Evolutionary conservation across 2,797 vertebrate species (phyloP).

Genomic region (Cirrhinus mrigala): DNA sequence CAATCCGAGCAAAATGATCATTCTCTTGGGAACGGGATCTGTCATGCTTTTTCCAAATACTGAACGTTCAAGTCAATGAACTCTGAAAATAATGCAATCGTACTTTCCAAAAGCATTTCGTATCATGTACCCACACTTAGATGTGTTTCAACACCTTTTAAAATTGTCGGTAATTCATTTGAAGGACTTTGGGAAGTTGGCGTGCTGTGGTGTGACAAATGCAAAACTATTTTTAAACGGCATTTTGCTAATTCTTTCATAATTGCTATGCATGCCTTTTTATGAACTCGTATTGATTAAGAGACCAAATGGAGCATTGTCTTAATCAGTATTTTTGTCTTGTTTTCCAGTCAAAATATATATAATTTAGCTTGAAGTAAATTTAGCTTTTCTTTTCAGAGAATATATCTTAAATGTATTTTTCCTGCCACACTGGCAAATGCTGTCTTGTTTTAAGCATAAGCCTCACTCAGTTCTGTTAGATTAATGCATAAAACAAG

Average conservation of each 20-base stretch:
- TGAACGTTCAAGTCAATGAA: constrained; percentile 67
- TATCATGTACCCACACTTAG: constrained; percentile 50
- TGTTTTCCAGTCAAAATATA: not conserved
- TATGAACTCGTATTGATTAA: constrained; percentile 1
- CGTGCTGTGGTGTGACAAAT: not conserved
- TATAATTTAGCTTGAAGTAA: not conserved
- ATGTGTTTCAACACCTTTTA: constrained; percentile 64
- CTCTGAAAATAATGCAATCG: constrained; percentile 71
- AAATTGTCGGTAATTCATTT: constrained; percentile 19
- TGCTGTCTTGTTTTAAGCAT: not conserved
- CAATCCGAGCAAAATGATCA: constrained; percentile 73
- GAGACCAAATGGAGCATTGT: not conserved
- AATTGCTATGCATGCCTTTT: not conserved
- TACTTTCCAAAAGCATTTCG: not conserved
- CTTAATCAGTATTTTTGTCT: not conserved
- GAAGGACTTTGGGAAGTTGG: not conserved
- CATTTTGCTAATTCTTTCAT: not conserved
- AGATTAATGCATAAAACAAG: not conserved
- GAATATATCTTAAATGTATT: not conserved
- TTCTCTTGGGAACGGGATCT: constrained; percentile 72
- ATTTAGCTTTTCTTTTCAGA: no score
- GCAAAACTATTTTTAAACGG: not conserved
- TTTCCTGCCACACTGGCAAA: not conserved
- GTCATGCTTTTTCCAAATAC: constrained; percentile 73
- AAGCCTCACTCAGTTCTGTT: not conserved